Conservation (phyloP, 2,888 invertebrate species). For the Lordiphosa fenestrarum region DNA sequence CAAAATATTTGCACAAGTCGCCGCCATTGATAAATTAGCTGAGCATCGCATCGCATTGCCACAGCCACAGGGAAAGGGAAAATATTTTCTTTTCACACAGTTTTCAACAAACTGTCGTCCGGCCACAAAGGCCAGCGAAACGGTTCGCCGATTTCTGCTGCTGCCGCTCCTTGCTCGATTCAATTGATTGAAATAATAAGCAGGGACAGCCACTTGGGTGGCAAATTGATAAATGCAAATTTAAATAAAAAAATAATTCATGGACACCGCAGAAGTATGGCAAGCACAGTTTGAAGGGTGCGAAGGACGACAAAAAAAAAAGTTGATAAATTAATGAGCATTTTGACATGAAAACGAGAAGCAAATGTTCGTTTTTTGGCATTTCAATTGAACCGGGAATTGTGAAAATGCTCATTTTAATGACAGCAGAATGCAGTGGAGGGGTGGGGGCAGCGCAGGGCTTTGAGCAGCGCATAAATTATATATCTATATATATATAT, state of each 20-base stretch:
- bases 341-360: neutral
- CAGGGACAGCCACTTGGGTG: conserved; percentile 22
- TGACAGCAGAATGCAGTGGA: neutral
- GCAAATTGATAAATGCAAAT: conserved; percentile 41
- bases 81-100: conserved; percentile 12
- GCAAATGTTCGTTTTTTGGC: conserved; percentile 4
- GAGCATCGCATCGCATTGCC: neutral
- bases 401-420: neutral
- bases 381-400: conserved; percentile 4
- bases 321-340: conserved; percentile 11
- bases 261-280: conserved; percentile 1
- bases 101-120: conserved; percentile 4
- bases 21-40: conserved; percentile 70
- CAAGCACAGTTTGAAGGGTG: conserved; percentile 3
- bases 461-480: too few species aligned
- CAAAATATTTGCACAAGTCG: conserved; percentile 59
- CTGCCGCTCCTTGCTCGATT: conserved; percentile 9
- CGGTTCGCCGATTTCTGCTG: conserved; percentile 19
- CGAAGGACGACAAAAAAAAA: neutral
- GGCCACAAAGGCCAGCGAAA: conserved; percentile 7
- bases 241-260: conserved; percentile 5
- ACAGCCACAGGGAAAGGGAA: neutral
- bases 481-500: too few species aligned
- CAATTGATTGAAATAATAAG: conserved; percentile 51
- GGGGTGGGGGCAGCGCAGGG: too few species aligned